Percentiles rank a stretch among this genome's conserved stretches.
Evolutionary conservation across 2,797 vertebrate species (phyloP).

Genomic region (Crocidura indochinensis): DNA sequence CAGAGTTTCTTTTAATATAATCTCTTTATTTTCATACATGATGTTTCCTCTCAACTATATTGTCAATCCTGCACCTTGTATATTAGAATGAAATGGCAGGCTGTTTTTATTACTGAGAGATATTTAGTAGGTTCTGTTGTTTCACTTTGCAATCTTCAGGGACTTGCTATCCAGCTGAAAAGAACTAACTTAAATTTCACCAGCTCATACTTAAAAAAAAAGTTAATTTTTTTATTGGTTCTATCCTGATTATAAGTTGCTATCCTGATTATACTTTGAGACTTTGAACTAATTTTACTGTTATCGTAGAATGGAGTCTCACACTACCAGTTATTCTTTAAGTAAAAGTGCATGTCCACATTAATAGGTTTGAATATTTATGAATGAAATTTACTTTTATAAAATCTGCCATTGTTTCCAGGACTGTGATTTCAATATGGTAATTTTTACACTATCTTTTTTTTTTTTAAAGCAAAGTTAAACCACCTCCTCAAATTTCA

Average conservation of each 20-base stretch:
- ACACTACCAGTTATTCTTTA: conserved; percentile 25
- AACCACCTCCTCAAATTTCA: conserved; percentile 97
- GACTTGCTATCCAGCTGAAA: conserved; percentile 13
- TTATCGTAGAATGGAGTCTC: neutral
- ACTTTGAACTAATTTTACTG: conserved; percentile 36
- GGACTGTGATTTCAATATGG: conserved; percentile 52
- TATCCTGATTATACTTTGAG: conserved; percentile 32
- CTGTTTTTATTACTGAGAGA: conserved; percentile 42
- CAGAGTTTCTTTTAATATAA: neutral
- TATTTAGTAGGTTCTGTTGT: conserved; percentile 22
- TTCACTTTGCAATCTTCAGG: conserved; percentile 61
- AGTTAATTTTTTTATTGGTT: conserved; percentile 71
- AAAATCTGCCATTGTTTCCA: conserved; percentile 7
- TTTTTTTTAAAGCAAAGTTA: conserved; percentile 94
- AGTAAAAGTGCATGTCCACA: conserved; percentile 68
- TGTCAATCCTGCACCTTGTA: neutral
- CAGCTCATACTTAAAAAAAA: conserved; percentile 28
- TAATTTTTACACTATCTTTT: conserved; percentile 82
- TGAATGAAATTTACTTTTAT: conserved; percentile 36
- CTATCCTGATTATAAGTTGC: conserved; percentile 61
- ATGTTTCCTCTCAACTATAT: conserved; percentile 62
- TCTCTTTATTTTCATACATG: conserved; percentile 57
- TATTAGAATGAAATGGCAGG: conserved; percentile 27
- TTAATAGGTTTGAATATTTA: conserved; percentile 6
- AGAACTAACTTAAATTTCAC: conserved; percentile 76